Evolutionary conservation across 1,140 invertebrate genomes (phyloP), one percentile per base, ranked within the genome.

Genomic region (Caenorhabditis latens): DNA sequence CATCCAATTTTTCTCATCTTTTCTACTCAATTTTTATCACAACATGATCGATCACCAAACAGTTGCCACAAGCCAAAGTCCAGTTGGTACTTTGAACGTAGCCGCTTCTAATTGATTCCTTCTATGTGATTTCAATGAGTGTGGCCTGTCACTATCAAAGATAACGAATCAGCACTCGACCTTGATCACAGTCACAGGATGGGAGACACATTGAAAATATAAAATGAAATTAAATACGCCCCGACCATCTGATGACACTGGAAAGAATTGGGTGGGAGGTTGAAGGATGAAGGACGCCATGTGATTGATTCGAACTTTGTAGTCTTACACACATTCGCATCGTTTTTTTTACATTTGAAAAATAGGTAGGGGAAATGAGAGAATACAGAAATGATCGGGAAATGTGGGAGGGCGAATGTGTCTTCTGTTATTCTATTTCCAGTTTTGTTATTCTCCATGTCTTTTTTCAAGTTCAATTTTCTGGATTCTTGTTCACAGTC

Each of bases 181-280:
- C 71, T 79, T 50, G 46, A 79, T 79, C 71, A 50, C 71, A 79
- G 71, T 79, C 71, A 79, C 46, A 48, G 71, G n/a, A 58, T 3
- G n/a, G 57, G n/a, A n/a, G 40, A 21, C 11, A 50, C 13, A 50
- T 50, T 6, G 71, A 79, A 79, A 50, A 48, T 79, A 79, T 46
- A 50, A 50, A 14, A 16, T 53, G n/a, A 50, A 13, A 50, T 79
- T 53, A 79, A 79, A 79, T 79, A 71, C 65, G 65, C 65, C 19
- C 19, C 46, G 71, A 79, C 71, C 71, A 79, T 79, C 71, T 79
- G 71, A 79, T 79, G 71, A 79, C 65, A 71, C 65, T 79, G 71
- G 21, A 71, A 24, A 16, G 63, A 71, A 71, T 40, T 32, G 24
- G 67, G 67, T 71, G 16, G 67, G 67, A 46, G 67, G 67, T 19